phyloP scores from a whole-genome alignment of 2,113 vertebrate genomes.

The Urocitellus parryii region DNA sequence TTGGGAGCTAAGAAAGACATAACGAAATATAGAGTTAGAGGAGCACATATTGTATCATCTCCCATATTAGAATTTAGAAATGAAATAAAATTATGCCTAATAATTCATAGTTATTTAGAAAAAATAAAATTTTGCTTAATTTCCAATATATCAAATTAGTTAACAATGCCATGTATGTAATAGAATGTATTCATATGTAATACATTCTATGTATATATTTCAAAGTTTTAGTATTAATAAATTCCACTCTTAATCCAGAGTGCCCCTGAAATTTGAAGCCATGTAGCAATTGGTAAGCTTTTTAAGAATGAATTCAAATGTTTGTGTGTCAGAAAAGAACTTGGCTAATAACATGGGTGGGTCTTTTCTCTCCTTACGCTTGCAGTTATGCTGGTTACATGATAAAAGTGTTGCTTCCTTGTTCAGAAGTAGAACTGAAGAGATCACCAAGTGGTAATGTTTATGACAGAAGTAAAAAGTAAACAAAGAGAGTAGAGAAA shows the following conservation, averaged over 20 bases:
- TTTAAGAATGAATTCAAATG: background rate
- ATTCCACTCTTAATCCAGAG: background rate
- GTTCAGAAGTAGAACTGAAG: constrained; percentile 1
- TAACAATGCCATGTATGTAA: background rate
- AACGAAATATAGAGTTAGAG: constrained; percentile 60
- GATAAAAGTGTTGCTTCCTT: background rate
- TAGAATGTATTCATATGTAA: background rate
- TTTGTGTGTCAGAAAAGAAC: background rate
- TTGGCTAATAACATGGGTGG: background rate
- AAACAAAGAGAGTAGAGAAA: background rate
- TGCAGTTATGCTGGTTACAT: background rate
- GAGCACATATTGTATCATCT: background rate
- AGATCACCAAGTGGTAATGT: background rate
- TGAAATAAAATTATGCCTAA: background rate
- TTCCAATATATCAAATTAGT: background rate
- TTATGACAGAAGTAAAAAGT: background rate
- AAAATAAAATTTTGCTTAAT: background rate
- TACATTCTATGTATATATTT: background rate
- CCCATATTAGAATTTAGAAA: background rate
- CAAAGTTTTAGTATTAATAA: background rate
- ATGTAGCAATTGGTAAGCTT: background rate
- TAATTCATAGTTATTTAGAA: background rate
- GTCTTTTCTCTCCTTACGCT: background rate
- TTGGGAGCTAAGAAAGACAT: constrained; percentile 92
- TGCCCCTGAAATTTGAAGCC: background rate